Conservation (phyloP, 2,888 invertebrate genomes). For the Bombyx huttoni region DNA sequence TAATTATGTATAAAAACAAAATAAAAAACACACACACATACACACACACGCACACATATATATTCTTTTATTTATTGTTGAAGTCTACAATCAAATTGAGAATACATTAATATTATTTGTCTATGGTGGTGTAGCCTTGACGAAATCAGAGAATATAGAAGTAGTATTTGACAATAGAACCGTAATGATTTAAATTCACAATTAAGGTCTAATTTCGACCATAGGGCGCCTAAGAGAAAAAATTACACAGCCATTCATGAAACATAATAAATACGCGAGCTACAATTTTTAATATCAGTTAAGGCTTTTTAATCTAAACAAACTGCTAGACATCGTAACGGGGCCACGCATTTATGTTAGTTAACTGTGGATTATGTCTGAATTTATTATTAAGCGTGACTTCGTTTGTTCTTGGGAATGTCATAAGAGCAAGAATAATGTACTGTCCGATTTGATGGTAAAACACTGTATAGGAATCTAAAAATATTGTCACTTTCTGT, state of each 20-base stretch:
- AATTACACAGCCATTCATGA: background rate
- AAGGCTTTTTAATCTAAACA: constrained; percentile 61
- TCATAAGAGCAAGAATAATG: background rate
- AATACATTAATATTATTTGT: too few relatives aligned
- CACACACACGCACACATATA: too few relatives aligned
- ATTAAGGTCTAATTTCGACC: too few relatives aligned
- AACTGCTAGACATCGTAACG: constrained; percentile 34
- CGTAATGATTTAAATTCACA: too few relatives aligned
- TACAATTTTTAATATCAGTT: constrained; percentile 25
- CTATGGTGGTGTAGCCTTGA: too few relatives aligned
- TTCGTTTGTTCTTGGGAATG: background rate
- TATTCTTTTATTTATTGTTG: too few relatives aligned
- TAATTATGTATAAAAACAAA: too few relatives aligned
- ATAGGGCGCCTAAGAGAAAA: background rate
- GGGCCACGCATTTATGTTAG: constrained; percentile 59
- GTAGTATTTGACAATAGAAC: too few relatives aligned
- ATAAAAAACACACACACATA: too few relatives aligned
- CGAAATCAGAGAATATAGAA: too few relatives aligned
- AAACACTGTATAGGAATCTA: background rate
- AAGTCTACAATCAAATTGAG: too few relatives aligned
- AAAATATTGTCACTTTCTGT: constrained; percentile 1
- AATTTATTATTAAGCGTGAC: background rate
- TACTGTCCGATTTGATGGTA: background rate
- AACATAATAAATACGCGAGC: constrained; percentile 7
- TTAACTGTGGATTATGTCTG: constrained; percentile 59